Percentiles rank a stretch among this genome's conserved stretches.
Conservation (phyloP, 2,888 invertebrate genomes). For the Bedellia somnulentella region DNA sequence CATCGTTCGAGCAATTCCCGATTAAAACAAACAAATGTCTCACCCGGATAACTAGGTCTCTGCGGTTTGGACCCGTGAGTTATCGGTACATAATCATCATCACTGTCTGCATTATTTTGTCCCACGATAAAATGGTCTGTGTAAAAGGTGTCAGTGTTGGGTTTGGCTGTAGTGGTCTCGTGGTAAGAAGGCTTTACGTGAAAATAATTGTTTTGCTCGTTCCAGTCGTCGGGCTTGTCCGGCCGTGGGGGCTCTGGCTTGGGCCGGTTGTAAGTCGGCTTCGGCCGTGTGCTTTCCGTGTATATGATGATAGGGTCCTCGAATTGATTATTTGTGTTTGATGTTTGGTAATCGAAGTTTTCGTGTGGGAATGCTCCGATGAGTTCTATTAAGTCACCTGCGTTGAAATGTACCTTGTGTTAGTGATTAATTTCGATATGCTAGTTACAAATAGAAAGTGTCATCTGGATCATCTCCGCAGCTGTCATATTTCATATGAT, state of each 20-base stretch:
- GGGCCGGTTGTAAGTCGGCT: constrained; percentile 30
- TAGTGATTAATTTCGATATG: neutral
- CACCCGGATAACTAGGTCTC: constrained; percentile 48
- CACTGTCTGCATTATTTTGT: constrained; percentile 21
- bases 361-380: constrained; percentile 54
- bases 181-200: constrained; percentile 55
- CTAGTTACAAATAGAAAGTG: too few relatives aligned
- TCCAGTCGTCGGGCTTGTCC: constrained; percentile 27
- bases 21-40: too few relatives aligned
- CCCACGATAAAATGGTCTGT: constrained; percentile 19
- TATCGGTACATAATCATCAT: constrained; percentile 52
- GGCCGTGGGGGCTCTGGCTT: constrained; percentile 9
- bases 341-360: constrained; percentile 36
- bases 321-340: constrained; percentile 39
- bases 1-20: too few relatives aligned
- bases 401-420: constrained; percentile 17
- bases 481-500: too few relatives aligned
- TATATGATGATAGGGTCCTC: constrained; percentile 52
- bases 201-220: constrained; percentile 31
- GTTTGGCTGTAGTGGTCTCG: constrained; percentile 32
- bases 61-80: constrained; percentile 21
- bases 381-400: constrained; percentile 56
- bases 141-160: constrained; percentile 25
- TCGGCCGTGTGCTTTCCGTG: constrained; percentile 37
- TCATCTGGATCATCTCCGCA: too few relatives aligned